phyloP scores from a whole-genome alignment of 2,888 invertebrate species.

The Calameuta idolon region DNA sequence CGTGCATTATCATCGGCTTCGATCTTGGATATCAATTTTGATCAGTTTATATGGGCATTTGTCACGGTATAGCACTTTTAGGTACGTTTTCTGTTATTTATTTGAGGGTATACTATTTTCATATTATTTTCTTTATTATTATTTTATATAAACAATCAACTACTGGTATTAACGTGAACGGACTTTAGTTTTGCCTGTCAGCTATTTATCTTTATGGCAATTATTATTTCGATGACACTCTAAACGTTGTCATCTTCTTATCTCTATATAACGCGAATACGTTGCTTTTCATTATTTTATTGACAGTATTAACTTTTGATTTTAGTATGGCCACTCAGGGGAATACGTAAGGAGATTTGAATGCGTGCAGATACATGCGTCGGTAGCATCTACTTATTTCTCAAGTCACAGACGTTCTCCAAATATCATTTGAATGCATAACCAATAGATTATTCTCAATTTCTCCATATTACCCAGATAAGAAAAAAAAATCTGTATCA shows the following conservation, averaged over 20 bases:
- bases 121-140: too few species aligned
- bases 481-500: not conserved
- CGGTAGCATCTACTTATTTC: not conserved
- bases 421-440: not conserved
- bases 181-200: not conserved
- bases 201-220: not conserved
- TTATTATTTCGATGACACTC: not conserved
- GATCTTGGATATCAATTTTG: not conserved
- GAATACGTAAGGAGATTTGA: not conserved
- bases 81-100: not conserved
- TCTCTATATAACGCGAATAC: not conserved
- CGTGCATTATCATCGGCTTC: not conserved
- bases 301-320: not conserved
- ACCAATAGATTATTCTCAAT: not conserved
- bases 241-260: not conserved
- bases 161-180: not conserved
- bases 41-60: not conserved
- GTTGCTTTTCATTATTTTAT: not conserved
- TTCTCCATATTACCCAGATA: too few species aligned
- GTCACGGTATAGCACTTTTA: not conserved
- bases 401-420: not conserved
- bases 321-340: not conserved
- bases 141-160: not conserved
- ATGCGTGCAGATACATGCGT: not conserved
- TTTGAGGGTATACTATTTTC: not conserved